These are phyloP conservation scores for Caenorhabditis auriculariae DNA, from an alignment of 2,888 invertebrate species.

Conservation along the genomic window DNA sequence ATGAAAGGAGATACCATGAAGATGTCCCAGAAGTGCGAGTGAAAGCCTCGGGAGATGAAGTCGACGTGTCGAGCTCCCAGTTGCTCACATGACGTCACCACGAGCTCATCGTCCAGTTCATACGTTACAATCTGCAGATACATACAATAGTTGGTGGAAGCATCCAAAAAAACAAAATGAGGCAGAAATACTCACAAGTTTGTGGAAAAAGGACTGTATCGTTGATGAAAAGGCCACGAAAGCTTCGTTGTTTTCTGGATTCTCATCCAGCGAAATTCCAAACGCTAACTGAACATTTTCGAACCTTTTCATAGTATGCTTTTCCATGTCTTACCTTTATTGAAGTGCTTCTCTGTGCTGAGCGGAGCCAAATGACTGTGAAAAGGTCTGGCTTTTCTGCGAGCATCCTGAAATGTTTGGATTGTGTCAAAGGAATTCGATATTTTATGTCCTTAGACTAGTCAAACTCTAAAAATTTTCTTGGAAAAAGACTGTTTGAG, in stretches of 20 bases:
- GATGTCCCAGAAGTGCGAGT: constrained; percentile 47
- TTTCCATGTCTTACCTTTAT: too few species aligned
- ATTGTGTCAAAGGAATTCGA: too few species aligned
- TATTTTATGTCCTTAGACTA: too few species aligned
- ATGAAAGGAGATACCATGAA: constrained; percentile 7
- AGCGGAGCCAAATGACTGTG: constrained; percentile 43
- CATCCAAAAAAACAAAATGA: too few species aligned
- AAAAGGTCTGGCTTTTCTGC: constrained; percentile 40
- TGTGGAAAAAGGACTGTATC: constrained; percentile 44
- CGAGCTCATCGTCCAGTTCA: constrained; percentile 34
- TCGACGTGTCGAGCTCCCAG: constrained; percentile 44
- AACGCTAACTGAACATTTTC: constrained; percentile 30
- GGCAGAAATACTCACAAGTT: constrained; percentile 22
- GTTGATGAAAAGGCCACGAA: constrained; percentile 39
- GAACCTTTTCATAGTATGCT: too few species aligned
- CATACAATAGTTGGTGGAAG: too few species aligned
- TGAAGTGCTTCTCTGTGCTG: constrained; percentile 41
- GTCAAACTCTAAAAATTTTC: too few species aligned
- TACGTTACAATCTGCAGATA: constrained; percentile 32
- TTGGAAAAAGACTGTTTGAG: too few species aligned
- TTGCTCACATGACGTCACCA: constrained; percentile 36
- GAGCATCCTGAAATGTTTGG: constrained; percentile 40
- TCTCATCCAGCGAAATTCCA: constrained; percentile 39
- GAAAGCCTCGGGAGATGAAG: constrained; percentile 47
- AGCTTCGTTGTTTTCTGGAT: constrained; percentile 36